Base-by-base conservation (phyloP, 2,888 invertebrate genomes). In the Drosophila pseudotalamancana region DNA sequence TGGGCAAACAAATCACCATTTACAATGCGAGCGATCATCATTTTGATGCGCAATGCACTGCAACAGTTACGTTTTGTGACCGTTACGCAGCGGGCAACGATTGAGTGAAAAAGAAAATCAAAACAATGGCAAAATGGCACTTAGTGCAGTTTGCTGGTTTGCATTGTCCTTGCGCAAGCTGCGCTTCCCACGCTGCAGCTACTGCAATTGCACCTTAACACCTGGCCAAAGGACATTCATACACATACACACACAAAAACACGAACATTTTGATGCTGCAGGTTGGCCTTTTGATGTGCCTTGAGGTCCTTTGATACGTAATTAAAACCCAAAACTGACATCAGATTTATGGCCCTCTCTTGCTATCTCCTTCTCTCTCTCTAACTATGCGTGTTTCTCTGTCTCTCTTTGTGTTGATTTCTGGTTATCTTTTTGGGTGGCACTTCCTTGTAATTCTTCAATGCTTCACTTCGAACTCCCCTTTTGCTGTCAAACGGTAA, bases 81-180 rank as follows among this genome's bases (percentile, higher is more conserved):
- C 54, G 64, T 61, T 81, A 70, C 79, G 79, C 87, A 86, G 80
- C 80, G 84, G 87, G 84, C 79, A 70, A 18, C 25, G 32, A 40
- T 9, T 60, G 66, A 49, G 19, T 48, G 53, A 11, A 23, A 46
- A 39, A 53, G 35, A 48, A 37, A 43, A n/a, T n/a, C n/a, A n/a
- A 53, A 59, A 87, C 82, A 80, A 79, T 64, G 78, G 57, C 56
- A 62, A 64, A 80, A 80, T 73, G 87, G 80, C 80, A 80, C 80
- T 80, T 87, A 69, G 85, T 32, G 46, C 21, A 27, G 21, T 11
- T 63, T 50, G 14, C 40, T 48, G 40, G 49, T 49, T 56, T 48
- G 61, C 87, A 77, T 79, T 79, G 87, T 80, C 85, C 87, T 87
- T 88, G 50, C 88, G 88, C 88, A 88, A 88, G 87, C 68, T 77